These are phyloP conservation scores for Colinus virginianus DNA, from an alignment of 2,113 vertebrate genomes.

Conservation along the genomic window DNA sequence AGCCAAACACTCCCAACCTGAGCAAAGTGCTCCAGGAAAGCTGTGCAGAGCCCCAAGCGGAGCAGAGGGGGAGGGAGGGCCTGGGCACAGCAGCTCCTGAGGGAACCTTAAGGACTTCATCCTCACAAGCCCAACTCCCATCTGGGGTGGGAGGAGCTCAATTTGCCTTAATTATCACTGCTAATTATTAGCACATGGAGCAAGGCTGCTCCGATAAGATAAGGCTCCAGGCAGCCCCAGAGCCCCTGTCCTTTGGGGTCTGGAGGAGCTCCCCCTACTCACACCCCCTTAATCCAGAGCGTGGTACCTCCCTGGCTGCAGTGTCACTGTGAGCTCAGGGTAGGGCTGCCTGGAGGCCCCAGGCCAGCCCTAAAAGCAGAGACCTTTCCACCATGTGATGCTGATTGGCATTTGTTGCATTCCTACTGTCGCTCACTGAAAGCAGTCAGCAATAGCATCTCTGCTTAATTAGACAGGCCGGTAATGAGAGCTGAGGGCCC, in stretches of 20 bases:
- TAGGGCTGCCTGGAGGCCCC: background rate
- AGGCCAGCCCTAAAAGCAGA: background rate
- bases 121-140: background rate
- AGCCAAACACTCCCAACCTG: constrained; percentile 18
- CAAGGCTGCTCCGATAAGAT: constrained; percentile 34
- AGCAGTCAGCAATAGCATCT: constrained; percentile 33
- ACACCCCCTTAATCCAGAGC: background rate
- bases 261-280: background rate
- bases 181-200: constrained; percentile 47
- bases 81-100: background rate
- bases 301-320: background rate
- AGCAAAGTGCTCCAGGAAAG: background rate
- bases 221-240: background rate
- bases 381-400: background rate
- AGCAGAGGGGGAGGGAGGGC: background rate
- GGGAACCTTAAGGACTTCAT: background rate
- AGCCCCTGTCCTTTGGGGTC: background rate
- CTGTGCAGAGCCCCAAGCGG: background rate
- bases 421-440: background rate
- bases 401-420: background rate
- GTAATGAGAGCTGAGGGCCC: constrained; percentile 52
- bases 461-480: constrained; percentile 57
- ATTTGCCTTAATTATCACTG: constrained; percentile 52
- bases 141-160: background rate
- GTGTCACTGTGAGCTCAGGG: accelerated